These are phyloP conservation scores for Tetranychus piercei DNA, from an alignment of 2,888 invertebrate species.

Conservation along the genomic window DNA sequence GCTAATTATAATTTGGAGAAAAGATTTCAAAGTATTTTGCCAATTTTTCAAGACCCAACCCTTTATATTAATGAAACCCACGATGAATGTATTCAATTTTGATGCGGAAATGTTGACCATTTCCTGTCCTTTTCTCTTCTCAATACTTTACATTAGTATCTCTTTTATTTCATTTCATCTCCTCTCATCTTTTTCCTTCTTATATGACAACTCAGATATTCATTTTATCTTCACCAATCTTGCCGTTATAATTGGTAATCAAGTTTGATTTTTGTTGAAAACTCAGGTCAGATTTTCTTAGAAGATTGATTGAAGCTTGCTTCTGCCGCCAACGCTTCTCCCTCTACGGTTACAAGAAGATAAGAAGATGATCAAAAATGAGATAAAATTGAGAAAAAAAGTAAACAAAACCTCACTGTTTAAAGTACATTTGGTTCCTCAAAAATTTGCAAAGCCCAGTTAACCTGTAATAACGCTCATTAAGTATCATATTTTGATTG, in stretches of 20 bases:
- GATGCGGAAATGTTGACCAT: neutral
- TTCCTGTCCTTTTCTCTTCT: neutral
- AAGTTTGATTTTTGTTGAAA: neutral
- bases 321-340: neutral
- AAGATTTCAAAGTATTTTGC: neutral
- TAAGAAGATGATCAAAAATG: neutral
- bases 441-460: neutral
- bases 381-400: neutral
- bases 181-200: conserved; percentile 2
- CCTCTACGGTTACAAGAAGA: neutral
- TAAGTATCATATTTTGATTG: too few species aligned
- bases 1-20: neutral
- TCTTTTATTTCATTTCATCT: neutral
- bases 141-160: neutral
- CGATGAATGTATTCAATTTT: neutral
- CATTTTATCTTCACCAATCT: neutral
- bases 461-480: neutral
- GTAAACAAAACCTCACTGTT: neutral
- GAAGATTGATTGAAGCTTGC: neutral
- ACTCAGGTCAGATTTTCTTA: neutral
- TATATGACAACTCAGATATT: neutral
- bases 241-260: neutral
- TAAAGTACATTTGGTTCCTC: neutral
- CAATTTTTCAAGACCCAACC: neutral
- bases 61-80: neutral